Evolutionary conservation across 2,797 vertebrate species (phyloP), one percentile per base, ranked within the genome.

Genomic region (Mormyrus hasselquistii): DNA sequence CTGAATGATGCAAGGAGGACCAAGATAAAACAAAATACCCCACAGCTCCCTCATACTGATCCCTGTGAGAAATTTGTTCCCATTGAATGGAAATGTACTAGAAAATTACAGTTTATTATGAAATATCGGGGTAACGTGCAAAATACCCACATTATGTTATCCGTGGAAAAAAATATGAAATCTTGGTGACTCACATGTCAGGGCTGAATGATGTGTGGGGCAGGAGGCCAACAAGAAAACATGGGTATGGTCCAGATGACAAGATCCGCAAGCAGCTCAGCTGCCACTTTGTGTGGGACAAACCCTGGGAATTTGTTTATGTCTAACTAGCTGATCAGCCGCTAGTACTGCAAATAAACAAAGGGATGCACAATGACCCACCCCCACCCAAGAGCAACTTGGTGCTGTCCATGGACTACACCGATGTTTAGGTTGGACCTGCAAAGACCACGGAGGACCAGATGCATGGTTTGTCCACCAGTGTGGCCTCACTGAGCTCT

Each of bases 151-250:
- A 91, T 93, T 91, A 89, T 88, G 88, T 92, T 86, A 92, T 88
- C 90, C 89, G 91, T 91, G 89, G 90, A 92, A 91, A 92, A 82
- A 87, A 91, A 89, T 29, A 83, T 90, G 90, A 94, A 95, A 95
- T 92, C 93, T 94, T 92, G 91, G 92, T 95, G 95, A 96, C 93
- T 96, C 94, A 95, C 91, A 89, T 89, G 90, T 90, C 90, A 92
- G 92, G 92, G 92, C 52, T 93, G 93, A 92, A 44, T 79, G 38
- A 91, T 91, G 92, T 92, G 91, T 22, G 22, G n/a, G 59, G 59
- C 3, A 92, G 91, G 90, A 89, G 86, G 89, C 0, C 65, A 38
- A 14, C 91, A 89, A 92, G 90, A 91, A 89, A 91, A 38, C 92
- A 94, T 34, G 34, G 69, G n/a, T 88, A 69, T 87, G 38, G 34